Base-by-base conservation (phyloP, 2,888 invertebrate genomes). In the Saturnia pavonia region DNA sequence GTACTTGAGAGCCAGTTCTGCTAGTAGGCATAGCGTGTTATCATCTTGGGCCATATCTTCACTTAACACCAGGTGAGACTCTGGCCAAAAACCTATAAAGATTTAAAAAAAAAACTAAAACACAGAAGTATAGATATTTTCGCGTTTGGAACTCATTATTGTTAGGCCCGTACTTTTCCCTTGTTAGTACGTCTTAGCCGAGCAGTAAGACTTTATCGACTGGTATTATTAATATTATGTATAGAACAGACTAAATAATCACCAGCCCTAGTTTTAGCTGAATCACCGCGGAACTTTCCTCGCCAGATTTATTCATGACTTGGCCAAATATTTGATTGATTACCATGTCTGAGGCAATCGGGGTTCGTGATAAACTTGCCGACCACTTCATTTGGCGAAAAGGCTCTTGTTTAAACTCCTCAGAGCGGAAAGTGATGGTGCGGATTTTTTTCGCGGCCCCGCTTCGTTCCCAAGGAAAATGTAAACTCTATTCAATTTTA, bases 321-420 rank as follows among this genome's bases (percentile, higher is more conserved):
- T 85, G 77, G 84, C 88, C 87, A 86, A 88, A 91, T 91, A 91
- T 91, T 92, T 93, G 92, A 93, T 93, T 92, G 92, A 93, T 93
- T 86, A 87, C 88, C 80, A 78, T 83, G 88, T 90, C 91, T 87
- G 73, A 84, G 88, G 87, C 90, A 91, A 90, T 90, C 85, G 84
- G 82, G 79, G 83, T 81, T 80, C 77, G 83, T 88, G 87, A 91
- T 91, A 89, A 91, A 91, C 87, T 90, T 89, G 86, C 87, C 80
- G 84, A 88, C 86, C 86, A 88, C 91, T 91, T 91, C 89, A 91
- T 91, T 89, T 89, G 81, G 82, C 82, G 85, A 85, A 88, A 88
- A 85, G 82, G 81, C 80, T 81, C 83, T 89, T 91, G 90, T 91
- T 91, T 88, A 85, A 90, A 88, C 82, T 88, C 83, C 78, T 75